Percentiles rank a stretch among this genome's conserved stretches.
phyloP scores from a whole-genome alignment of 2,888 invertebrate species.

The Acanthosepion esculentum region DNA sequence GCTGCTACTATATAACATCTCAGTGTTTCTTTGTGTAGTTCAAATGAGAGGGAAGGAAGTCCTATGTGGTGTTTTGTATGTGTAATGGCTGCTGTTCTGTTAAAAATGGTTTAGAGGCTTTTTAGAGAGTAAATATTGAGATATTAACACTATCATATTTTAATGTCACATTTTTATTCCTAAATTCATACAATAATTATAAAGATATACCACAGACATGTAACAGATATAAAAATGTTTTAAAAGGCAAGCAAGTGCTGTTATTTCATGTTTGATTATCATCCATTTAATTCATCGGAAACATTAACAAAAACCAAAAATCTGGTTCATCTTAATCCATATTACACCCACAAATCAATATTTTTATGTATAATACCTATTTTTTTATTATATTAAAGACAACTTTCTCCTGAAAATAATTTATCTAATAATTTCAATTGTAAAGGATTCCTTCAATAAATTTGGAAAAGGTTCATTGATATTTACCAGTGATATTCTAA shows the following conservation, averaged over 20 bases:
- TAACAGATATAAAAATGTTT: background rate
- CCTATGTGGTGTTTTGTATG: background rate
- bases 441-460: background rate
- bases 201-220: background rate
- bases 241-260: background rate
- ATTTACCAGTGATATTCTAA: background rate
- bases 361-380: background rate
- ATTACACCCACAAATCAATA: background rate
- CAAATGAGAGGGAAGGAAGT: background rate
- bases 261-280: background rate
- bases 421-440: too few relatives aligned
- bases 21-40: background rate
- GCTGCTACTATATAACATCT: background rate
- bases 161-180: background rate
- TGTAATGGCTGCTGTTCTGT: constrained; percentile 12
- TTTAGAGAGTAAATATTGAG: background rate
- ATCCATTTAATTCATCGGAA: background rate
- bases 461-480: background rate
- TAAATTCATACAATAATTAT: constrained; percentile 1
- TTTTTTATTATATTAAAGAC: too few relatives aligned
- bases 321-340: background rate
- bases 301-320: background rate
- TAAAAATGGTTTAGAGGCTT: background rate
- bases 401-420: too few relatives aligned
- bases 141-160: background rate